phyloP scores from a whole-genome alignment of 64 coral and sea anemone genomes.

The Montipora sp. region DNA sequence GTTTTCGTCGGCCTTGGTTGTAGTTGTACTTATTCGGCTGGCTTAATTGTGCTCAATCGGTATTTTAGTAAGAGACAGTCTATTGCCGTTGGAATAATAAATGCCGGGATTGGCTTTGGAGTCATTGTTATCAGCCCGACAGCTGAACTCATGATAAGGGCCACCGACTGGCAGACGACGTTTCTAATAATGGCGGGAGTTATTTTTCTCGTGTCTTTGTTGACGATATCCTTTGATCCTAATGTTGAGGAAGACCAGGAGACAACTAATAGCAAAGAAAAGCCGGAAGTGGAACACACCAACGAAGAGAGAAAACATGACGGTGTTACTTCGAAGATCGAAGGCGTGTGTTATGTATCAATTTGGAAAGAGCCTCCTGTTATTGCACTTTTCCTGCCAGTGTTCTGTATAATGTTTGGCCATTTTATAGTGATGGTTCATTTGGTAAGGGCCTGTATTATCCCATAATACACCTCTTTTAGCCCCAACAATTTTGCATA shows the following conservation, averaged over 20 bases:
- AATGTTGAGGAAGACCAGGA: background rate
- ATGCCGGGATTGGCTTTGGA: constrained; percentile 39
- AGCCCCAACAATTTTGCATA: too few species aligned
- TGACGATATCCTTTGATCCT: constrained; percentile 42
- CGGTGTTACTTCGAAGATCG: background rate
- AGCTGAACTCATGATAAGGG: constrained; percentile 36
- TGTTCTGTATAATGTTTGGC: constrained; percentile 21
- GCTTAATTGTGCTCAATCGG: constrained; percentile 44
- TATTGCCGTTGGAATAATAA: constrained; percentile 38
- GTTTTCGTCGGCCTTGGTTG: constrained; percentile 28
- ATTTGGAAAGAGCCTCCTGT: constrained; percentile 62
- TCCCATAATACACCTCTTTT: too few species aligned
- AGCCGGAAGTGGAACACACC: background rate
- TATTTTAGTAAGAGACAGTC: constrained; percentile 59
- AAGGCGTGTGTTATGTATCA: background rate
- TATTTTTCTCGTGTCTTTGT: background rate
- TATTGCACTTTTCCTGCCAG: background rate
- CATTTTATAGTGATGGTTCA: constrained; percentile 45
- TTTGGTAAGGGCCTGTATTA: constrained; percentile 2
- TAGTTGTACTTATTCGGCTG: constrained; percentile 44
- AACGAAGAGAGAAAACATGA: background rate
- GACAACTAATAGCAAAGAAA: background rate
- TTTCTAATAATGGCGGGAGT: constrained; percentile 57
- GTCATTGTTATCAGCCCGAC: constrained; percentile 34
- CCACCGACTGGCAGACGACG: constrained; percentile 34